Evolutionary conservation across 2,797 vertebrate genomes (phyloP).

Genomic region (Tapera naevia): DNA sequence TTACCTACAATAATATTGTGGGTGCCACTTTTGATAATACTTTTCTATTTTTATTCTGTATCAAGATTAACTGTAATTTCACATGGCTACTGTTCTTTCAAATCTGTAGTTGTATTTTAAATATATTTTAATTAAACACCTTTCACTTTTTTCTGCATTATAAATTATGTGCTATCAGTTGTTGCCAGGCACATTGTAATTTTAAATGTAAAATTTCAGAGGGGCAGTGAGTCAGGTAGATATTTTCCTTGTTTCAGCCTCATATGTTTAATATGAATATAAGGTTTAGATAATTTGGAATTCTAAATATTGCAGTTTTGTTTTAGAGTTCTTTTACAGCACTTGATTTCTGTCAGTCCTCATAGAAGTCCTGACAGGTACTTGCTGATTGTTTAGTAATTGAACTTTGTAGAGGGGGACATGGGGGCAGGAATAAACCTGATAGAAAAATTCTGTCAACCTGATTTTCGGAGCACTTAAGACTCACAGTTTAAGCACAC

Average conservation of each 20-base stretch:
- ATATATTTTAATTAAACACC: background rate
- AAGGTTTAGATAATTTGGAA: background rate
- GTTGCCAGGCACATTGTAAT: background rate
- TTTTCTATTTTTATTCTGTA: background rate
- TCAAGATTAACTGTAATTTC: background rate
- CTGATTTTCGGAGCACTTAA: background rate
- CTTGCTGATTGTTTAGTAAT: background rate
- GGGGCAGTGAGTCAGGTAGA: background rate
- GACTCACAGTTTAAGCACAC: background rate
- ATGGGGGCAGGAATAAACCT: background rate
- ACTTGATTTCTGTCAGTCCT: background rate
- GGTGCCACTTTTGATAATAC: background rate
- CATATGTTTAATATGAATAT: background rate
- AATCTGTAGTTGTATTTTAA: background rate
- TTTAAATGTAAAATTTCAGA: background rate
- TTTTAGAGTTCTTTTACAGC: background rate
- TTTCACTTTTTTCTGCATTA: conserved; percentile 1
- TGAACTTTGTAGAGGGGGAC: background rate
- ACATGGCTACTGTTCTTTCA: background rate
- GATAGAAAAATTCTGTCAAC: background rate
- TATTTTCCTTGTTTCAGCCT: background rate
- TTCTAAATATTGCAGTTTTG: background rate
- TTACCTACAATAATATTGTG: background rate
- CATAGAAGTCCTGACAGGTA: background rate
- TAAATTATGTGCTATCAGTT: background rate